A percentile compares a stretch with the other conserved stretches of the same genome.
phyloP scores from a whole-genome alignment of 37 sponge, comb jelly and placozoan species.

The Tethya wilhelma region DNA sequence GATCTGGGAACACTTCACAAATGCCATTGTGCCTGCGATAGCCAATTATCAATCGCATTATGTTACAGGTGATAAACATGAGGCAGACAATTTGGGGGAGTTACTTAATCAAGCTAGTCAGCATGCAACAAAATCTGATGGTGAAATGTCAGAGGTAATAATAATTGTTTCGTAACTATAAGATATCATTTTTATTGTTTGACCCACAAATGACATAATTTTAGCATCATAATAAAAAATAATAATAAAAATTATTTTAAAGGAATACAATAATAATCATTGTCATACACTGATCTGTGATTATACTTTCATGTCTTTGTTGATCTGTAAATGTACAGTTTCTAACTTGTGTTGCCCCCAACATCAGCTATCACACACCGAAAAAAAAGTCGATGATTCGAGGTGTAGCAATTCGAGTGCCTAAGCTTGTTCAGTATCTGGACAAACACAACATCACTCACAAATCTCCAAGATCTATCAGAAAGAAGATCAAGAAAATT shows the following conservation, averaged over 20 bases:
- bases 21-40: conserved; percentile 2
- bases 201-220: too few species aligned
- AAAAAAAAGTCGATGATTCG: background rate
- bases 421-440: background rate
- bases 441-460: conserved; percentile 5
- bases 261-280: background rate
- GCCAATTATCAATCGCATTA: background rate
- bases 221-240: background rate
- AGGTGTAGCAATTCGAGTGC: background rate
- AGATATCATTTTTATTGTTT: background rate
- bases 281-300: too few species aligned
- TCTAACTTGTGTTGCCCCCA: conserved; percentile 10
- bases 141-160: conserved; percentile 3
- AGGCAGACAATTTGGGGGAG: background rate
- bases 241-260: background rate
- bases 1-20: conserved; percentile 10
- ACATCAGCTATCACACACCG: background rate
- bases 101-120: background rate
- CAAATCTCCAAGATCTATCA: background rate
- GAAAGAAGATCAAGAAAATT: background rate
- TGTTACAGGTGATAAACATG: background rate
- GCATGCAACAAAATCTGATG: background rate
- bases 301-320: too few species aligned
- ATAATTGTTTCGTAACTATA: background rate
- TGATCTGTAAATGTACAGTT: conserved; percentile 3